Conservation (phyloP, 2,888 invertebrate genomes). For the Nebria brevicollis region DNA sequence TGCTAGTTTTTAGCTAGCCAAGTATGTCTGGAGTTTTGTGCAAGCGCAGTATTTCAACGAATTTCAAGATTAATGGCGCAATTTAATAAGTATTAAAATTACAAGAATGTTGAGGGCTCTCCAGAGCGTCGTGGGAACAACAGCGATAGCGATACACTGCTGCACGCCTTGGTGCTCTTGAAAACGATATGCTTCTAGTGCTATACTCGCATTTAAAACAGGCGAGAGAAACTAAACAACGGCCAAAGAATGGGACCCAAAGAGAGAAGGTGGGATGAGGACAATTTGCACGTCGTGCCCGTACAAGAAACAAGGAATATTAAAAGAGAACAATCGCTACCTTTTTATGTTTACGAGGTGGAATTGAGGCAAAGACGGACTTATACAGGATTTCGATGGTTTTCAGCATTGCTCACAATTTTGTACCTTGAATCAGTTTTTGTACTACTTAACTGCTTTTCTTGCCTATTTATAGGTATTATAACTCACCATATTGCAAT, state of each 20-base stretch:
- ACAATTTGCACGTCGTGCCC: slow-evolving; percentile 23
- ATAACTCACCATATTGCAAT: too few relatives aligned
- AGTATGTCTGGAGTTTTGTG: not conserved
- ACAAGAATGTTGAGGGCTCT: not conserved
- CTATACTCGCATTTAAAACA: not conserved
- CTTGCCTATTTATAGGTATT: too few relatives aligned
- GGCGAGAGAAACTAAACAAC: not conserved
- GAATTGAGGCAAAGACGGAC: too few relatives aligned
- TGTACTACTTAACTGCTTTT: too few relatives aligned
- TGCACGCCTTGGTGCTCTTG: not conserved
- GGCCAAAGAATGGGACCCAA: not conserved
- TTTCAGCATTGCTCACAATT: too few relatives aligned
- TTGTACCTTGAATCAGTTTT: too few relatives aligned
- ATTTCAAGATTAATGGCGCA: not conserved
- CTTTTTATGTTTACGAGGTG: too few relatives aligned
- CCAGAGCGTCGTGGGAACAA: not conserved
- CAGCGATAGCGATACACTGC: not conserved
- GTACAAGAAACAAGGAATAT: not conserved
- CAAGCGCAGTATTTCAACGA: not conserved
- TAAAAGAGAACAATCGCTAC: not conserved
- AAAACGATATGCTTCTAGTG: not conserved
- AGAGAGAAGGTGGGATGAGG: not conserved
- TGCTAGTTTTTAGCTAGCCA: not conserved
- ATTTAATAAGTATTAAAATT: slow-evolving; percentile 1
- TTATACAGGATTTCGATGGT: too few relatives aligned